Conservation (phyloP, 2,888 invertebrate species). For the Ochlodes sylvanus region DNA sequence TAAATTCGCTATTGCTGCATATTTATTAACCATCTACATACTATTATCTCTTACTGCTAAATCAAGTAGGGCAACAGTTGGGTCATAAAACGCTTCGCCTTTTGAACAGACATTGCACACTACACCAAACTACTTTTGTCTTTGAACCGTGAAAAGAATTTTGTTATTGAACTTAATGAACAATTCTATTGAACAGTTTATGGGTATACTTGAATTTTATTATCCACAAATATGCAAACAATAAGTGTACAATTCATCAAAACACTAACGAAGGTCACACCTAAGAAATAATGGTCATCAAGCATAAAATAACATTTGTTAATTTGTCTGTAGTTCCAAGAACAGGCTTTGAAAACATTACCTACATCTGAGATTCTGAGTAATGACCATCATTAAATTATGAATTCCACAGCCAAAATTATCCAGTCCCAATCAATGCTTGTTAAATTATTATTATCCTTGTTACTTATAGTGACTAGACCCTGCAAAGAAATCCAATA, state of each 20-base stretch:
- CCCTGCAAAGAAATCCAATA: too few relatives aligned
- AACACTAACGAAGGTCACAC: slow-evolving; percentile 9
- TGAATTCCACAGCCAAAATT: neutral
- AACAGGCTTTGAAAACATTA: slow-evolving; percentile 45
- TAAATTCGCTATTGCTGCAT: slow-evolving; percentile 13
- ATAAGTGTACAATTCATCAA: neutral
- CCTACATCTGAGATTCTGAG: slow-evolving; percentile 12
- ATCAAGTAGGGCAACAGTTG: slow-evolving; percentile 30
- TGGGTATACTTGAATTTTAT: neutral
- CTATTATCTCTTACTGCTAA: slow-evolving; percentile 12
- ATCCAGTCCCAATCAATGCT: neutral
- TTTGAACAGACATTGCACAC: slow-evolving; percentile 1
- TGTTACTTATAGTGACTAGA: too few relatives aligned
- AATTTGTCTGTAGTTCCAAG: slow-evolving; percentile 46
- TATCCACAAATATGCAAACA: neutral
- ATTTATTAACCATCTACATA: neutral
- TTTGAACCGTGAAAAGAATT: neutral
- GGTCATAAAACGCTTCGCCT: slow-evolving; percentile 14
- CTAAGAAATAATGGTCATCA: slow-evolving; percentile 31
- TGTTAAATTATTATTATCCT: too few relatives aligned
- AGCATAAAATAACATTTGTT: slow-evolving; percentile 46
- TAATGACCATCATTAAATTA: slow-evolving; percentile 16
- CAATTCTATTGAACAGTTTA: neutral
- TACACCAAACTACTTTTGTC: slow-evolving; percentile 2
- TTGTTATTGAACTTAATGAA: neutral